phyloP scores from a whole-genome alignment of 1,140 invertebrate genomes.

The Drosophila pandora region DNA sequence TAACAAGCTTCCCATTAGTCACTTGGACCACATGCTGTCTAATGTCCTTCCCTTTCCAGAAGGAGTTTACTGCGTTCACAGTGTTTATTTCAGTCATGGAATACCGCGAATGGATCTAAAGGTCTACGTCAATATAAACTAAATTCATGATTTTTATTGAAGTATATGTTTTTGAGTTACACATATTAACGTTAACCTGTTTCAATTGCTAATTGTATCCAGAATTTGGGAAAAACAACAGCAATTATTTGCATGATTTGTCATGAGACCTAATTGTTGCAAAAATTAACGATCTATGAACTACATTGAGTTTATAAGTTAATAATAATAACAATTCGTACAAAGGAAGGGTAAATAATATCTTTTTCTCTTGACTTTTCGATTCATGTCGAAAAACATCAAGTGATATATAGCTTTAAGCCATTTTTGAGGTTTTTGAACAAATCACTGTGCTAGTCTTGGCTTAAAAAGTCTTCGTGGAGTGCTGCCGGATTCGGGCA shows the following conservation, averaged over 20 bases:
- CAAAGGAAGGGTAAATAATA: too few species aligned
- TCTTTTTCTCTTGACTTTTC: too few species aligned
- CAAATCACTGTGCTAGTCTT: not conserved
- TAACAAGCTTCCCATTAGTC: conserved; percentile 23
- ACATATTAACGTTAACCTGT: not conserved
- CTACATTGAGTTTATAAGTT: too few species aligned
- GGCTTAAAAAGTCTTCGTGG: not conserved
- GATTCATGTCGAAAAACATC: too few species aligned
- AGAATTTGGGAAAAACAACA: too few species aligned
- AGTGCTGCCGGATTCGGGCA: not conserved
- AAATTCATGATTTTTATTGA: not conserved
- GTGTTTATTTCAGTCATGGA: not conserved
- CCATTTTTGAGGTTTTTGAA: not conserved
- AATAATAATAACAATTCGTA: too few species aligned
- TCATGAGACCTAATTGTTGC: too few species aligned
- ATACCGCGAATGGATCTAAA: conserved; percentile 2
- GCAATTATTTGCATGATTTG: too few species aligned
- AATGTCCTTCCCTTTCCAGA: conserved; percentile 18
- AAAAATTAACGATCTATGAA: too few species aligned
- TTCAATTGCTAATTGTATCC: too few species aligned
- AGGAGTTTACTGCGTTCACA: conserved; percentile 11
- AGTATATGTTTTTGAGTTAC: not conserved
- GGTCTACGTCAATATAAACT: not conserved
- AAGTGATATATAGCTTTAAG: too few species aligned
- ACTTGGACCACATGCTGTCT: conserved; percentile 12